Percentiles rank a stretch among this genome's conserved stretches.
These are phyloP conservation scores for Anoplopoma fimbria DNA, from an alignment of 2,113 vertebrate species.

Conservation along the genomic window DNA sequence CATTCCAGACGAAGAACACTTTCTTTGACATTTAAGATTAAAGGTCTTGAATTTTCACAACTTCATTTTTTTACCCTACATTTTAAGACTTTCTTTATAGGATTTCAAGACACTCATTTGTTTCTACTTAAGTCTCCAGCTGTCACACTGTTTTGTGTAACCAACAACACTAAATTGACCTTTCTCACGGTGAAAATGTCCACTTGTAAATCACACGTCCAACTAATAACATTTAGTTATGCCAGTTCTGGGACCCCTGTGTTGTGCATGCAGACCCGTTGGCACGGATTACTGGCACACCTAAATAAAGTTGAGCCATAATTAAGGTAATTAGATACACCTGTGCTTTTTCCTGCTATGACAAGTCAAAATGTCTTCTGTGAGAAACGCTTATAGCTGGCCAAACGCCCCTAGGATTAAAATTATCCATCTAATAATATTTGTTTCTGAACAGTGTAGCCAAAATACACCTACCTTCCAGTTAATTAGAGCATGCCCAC, in stretches of 20 bases:
- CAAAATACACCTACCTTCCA: not conserved
- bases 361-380: slow-evolving; percentile 35
- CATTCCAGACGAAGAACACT: slow-evolving; percentile 7
- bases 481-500: not conserved
- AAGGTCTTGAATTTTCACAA: slow-evolving; percentile 3
- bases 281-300: slow-evolving; percentile 15
- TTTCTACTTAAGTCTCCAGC: slow-evolving; percentile 15
- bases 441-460: not conserved
- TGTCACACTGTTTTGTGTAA: slow-evolving; percentile 1
- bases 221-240: not conserved
- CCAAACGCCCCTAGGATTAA: slow-evolving; percentile 3
- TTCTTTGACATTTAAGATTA: slow-evolving; percentile 9
- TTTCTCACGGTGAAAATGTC: not conserved
- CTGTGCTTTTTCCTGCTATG: slow-evolving; percentile 42
- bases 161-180: not conserved
- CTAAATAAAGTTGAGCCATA: slow-evolving; percentile 11
- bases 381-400: not conserved
- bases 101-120: slow-evolving; percentile 5
- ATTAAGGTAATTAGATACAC: slow-evolving; percentile 30
- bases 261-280: slow-evolving; percentile 5
- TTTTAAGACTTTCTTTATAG: slow-evolving; percentile 2
- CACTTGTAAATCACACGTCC: slow-evolving; percentile 5
- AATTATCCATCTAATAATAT: not conserved
- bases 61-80: not conserved
- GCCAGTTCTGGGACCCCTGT: not conserved